Conservation (phyloP, 2,888 invertebrate species). For the Coremacera marginata region DNA sequence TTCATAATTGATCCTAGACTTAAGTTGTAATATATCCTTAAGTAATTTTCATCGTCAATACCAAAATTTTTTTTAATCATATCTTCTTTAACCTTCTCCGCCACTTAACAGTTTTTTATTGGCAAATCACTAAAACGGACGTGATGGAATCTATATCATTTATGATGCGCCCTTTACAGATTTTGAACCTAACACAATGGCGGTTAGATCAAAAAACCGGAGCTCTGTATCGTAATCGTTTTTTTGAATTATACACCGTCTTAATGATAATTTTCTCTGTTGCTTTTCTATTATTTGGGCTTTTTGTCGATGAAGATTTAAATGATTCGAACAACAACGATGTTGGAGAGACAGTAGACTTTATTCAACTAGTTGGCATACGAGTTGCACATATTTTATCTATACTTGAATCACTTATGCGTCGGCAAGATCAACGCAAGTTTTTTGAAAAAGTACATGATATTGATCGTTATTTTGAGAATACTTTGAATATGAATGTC, state of each 20-base stretch:
- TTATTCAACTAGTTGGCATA: slow-evolving; percentile 62
- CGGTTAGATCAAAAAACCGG: slow-evolving; percentile 47
- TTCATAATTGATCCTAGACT: too few relatives aligned
- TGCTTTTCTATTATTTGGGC: slow-evolving; percentile 49
- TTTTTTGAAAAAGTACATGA: slow-evolving; percentile 56
- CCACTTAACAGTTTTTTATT: too few relatives aligned
- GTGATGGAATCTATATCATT: slow-evolving; percentile 51
- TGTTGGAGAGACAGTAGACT: slow-evolving; percentile 60
- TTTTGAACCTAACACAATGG: slow-evolving; percentile 55
- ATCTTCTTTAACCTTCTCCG: too few relatives aligned
- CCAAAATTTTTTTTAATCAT: too few relatives aligned
- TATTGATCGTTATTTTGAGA: slow-evolving; percentile 60
- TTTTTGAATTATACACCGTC: slow-evolving; percentile 55
- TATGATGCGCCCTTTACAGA: slow-evolving; percentile 52
- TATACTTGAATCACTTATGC: slow-evolving; percentile 58
- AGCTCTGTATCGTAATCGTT: slow-evolving; percentile 47
- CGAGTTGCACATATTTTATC: slow-evolving; percentile 59
- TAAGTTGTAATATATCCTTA: too few relatives aligned
- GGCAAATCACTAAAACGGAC: slow-evolving; percentile 53
- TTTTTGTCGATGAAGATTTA: slow-evolving; percentile 48
- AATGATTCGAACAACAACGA: slow-evolving; percentile 43
- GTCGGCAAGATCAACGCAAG: slow-evolving; percentile 49
- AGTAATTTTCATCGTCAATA: too few relatives aligned
- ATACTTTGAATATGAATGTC: slow-evolving; percentile 55
- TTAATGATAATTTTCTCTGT: slow-evolving; percentile 47